Conservation (phyloP, 2,888 invertebrate genomes). For the Drosophila peninsularis region DNA sequence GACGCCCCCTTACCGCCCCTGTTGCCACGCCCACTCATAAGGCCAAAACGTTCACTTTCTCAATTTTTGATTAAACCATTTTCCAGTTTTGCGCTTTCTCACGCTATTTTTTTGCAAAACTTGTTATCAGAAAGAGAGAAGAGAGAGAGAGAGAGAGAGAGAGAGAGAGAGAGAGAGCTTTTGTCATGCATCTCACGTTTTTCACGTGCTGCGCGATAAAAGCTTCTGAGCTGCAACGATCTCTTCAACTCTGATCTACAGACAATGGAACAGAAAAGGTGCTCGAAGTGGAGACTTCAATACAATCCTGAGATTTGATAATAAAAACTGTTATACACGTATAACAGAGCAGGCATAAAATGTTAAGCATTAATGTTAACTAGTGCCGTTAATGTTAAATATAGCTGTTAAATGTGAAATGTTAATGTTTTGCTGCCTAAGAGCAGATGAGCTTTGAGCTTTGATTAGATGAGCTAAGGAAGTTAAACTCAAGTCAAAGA, state of each 20-base stretch:
- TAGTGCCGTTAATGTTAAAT: too few species aligned
- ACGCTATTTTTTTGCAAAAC: slow-evolving; percentile 60
- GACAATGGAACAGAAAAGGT: slow-evolving; percentile 15
- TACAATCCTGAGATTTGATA: not conserved
- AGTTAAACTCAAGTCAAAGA: too few species aligned
- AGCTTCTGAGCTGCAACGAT: slow-evolving; percentile 36
- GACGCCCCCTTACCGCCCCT: not conserved
- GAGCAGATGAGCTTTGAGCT: too few species aligned
- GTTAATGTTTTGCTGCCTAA: too few species aligned
- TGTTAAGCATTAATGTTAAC: not conserved
- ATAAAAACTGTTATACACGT: not conserved
- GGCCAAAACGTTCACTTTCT: slow-evolving; percentile 56
- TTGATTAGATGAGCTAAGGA: too few species aligned
- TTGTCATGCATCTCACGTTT: slow-evolving; percentile 37
- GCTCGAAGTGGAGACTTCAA: not conserved
- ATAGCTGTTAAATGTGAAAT: too few species aligned
- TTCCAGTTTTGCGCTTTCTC: slow-evolving; percentile 71
- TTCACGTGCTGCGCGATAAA: slow-evolving; percentile 26
- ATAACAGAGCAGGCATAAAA: not conserved
- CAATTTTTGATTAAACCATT: slow-evolving; percentile 65
- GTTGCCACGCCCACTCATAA: slow-evolving; percentile 25
- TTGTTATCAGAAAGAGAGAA: slow-evolving; percentile 57
- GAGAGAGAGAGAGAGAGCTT: not conserved
- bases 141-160: not conserved
- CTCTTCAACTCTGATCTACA: slow-evolving; percentile 14